Evolutionary conservation across 2,797 vertebrate species (phyloP).

Genomic region (Telmatherina bonti): DNA sequence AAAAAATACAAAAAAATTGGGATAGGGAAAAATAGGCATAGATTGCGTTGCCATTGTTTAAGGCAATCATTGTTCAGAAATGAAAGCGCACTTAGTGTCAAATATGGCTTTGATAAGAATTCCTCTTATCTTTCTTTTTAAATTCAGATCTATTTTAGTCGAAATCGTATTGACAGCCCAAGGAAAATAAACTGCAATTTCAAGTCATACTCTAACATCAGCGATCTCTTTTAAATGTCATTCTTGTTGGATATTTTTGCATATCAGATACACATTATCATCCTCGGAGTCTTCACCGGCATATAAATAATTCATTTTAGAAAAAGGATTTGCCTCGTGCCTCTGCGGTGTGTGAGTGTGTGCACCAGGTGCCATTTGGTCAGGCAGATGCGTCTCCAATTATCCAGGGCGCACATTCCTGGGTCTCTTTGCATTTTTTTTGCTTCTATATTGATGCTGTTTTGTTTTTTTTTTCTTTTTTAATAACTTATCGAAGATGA

Average conservation of each 20-base stretch:
- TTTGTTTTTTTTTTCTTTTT: too few relatives aligned
- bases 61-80: not conserved
- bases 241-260: constrained; percentile 21
- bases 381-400: constrained; percentile 46
- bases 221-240: not conserved
- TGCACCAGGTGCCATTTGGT: constrained; percentile 68
- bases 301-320: constrained; percentile 71
- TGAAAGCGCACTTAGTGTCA: not conserved
- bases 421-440: constrained; percentile 29
- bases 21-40: too few relatives aligned
- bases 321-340: constrained; percentile 65
- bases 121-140: not conserved
- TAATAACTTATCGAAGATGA: constrained; percentile 15
- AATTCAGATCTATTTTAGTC: not conserved
- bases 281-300: constrained; percentile 8
- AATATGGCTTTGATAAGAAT: not conserved
- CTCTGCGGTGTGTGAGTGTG: constrained; percentile 21
- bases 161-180: not conserved
- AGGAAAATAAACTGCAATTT: not conserved
- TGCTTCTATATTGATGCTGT: constrained; percentile 34
- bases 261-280: constrained; percentile 26
- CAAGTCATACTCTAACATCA: not conserved
- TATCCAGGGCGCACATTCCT: constrained; percentile 44
- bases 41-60: not conserved
- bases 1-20: not conserved